Base-by-base conservation (phyloP, 2,888 invertebrate species). In the Philaethria dido region DNA sequence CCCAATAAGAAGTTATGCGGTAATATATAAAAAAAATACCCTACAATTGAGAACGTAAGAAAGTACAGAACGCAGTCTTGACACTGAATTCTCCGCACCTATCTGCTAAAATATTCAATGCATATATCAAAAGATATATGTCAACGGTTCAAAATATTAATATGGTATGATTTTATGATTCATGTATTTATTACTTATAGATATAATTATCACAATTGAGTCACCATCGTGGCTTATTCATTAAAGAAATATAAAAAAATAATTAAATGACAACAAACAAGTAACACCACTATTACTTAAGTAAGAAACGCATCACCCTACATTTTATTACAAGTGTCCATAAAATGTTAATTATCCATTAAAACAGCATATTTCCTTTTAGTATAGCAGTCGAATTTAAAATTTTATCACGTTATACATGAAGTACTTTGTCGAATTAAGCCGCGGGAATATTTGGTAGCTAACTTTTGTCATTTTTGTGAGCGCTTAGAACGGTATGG, bases 301-400 rank as follows among this genome's bases (percentile, higher is more conserved):
- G 45, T 55, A 29, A 16, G 42, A 42, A 64, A 45, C 60, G 52
- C 45, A 64, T 64, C 60, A 42, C 48, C 60, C 45, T 54, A 64
- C 64, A 64, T 69, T 65, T 69, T 59, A 66, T 52, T 59, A 66
- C 57, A 62, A 54, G 20, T 50, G 62, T 6, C 54, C 66, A 69
- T 69, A 62, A 62, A 69, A 66, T 62, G 66, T 63, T 66, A 62
- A 69, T 69, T 69, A 69, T 33, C 50, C 60, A 54, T 45, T 39
- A 65, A 62, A 68, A 62, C n/a, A 63, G 62, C 62, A 44, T 60
- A 66, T 59, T 69, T 55, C 62, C 47, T 66, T 69, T 63, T 63
- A 66, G 62, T 59, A 54, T 45, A 39, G 39, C 16, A 45, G 20
- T 18, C 45, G 39, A 64, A 64, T 47, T 64, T 57, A 57, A 47